Conservation (phyloP, 2,888 invertebrate genomes). For the Oxycera nigricornis region DNA sequence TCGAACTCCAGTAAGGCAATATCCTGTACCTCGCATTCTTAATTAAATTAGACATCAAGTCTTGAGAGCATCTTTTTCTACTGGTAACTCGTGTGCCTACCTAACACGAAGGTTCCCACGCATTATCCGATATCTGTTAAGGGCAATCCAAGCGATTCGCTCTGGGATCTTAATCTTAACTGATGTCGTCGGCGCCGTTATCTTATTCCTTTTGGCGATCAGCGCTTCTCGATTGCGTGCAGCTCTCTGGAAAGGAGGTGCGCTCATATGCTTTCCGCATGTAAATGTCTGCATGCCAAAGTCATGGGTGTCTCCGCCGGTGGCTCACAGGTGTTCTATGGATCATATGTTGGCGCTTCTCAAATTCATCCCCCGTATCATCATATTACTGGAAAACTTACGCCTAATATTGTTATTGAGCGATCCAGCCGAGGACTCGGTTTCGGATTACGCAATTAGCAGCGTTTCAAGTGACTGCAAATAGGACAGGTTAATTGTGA, state of each 20-base stretch:
- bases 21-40: background rate
- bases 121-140: constrained; percentile 30
- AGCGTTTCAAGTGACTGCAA: constrained; percentile 17
- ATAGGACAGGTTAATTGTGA: constrained; percentile 25
- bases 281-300: background rate
- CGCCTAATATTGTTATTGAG: constrained; percentile 16
- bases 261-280: background rate
- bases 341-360: constrained; percentile 41
- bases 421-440: background rate
- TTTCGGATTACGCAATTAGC: constrained; percentile 24
- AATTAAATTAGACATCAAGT: background rate
- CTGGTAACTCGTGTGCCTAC: constrained; percentile 26
- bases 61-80: background rate
- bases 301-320: constrained; percentile 24
- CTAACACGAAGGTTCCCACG: constrained; percentile 36
- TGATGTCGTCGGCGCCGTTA: constrained; percentile 4
- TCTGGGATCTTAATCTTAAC: background rate
- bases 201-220: constrained; percentile 18
- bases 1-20: too few species aligned
- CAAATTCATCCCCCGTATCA: constrained; percentile 26
- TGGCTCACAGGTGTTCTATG: constrained; percentile 43
- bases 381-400: background rate
- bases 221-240: constrained; percentile 20
- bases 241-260: background rate
- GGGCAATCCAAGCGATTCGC: constrained; percentile 24